Base-by-base conservation (phyloP, 2,888 invertebrate species). In the Carabus problematicus region DNA sequence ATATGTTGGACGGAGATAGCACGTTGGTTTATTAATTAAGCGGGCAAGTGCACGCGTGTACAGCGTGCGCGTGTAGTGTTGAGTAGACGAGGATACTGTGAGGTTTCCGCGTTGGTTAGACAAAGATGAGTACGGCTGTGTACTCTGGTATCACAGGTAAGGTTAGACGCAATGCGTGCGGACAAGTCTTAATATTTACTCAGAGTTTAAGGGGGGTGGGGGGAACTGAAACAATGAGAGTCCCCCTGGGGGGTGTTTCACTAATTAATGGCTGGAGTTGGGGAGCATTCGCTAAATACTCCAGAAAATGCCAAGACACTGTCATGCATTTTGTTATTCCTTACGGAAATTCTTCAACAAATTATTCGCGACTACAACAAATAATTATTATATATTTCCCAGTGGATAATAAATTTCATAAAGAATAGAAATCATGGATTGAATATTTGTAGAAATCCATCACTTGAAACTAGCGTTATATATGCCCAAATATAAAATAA, bases 261-360 rank as follows among this genome's bases (percentile, higher is more conserved):
- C 82, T 82, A 82, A 82, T 82, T 82, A 82, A 82, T 81, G 81
- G 77, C 77, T 79, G 79, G 80, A 80, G 80, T 14, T 45, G 47
- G 49, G 12, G 59, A 12, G 12, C 61, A 18, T 61, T 61, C 45
- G 62, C 69, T 69, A 69, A 69, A 69, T 69, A 69, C 62, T 69
- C 39, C 18, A 62, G 69, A 69, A 69, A 69, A 69, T 69, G 69
- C 62, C 69, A 69, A 62, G 62, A 69, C 62, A 47, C 16, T 43
- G 55, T 54, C 16, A 19, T 19, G 45, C 69, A 42, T 59, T 45
- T 60, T 67, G 52, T 67, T 67, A 60, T 67, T 60, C 52, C 54
- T 60, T 41, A 54, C 43, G 29, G 18, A 52, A 52, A 14, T 29
- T n/a, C n/a, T n/a, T n/a, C n/a, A n/a, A n/a, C n/a, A n/a, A n/a